Base-by-base conservation (phyloP, 2,797 vertebrate species). In the Poliocrania exsul region DNA sequence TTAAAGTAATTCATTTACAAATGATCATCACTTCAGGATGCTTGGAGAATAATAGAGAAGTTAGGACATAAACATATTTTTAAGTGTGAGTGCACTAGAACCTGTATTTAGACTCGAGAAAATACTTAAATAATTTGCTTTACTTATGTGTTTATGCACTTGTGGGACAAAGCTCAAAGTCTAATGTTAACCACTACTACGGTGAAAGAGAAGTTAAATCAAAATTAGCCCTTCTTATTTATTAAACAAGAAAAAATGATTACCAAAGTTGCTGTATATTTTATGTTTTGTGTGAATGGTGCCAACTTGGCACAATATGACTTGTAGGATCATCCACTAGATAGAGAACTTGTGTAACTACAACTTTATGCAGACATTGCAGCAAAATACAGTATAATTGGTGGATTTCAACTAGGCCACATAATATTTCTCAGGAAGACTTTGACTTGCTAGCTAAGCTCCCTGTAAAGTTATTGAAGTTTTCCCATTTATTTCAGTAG, bases 391-490 rank as follows among this genome's bases (percentile, higher is more conserved):
- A 31, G 13, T 8, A 15, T 33, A 88, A 90, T 57, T 81, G 11
- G 25, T 54, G 28, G 15, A n/a, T 83, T 95, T 78, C 42, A 58
- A 37, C 49, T 38, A 64, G 42, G 23, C 25, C 44, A 61, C 13
- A 6, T 3, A 50, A 21, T 50, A 28, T 10, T 75, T 61, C 49
- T 78, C 29, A 64, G 28, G 28, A 79, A 81, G 50, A 38, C 31
- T 71, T 56, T 61, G 23, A 33, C 33, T 47, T 2, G 2, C 37
- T 29, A 74, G 21, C 60, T 86, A 78, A 85, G 44, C 60, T 89
- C 74, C 46, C 64, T 47, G 28, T 56, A 83, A 92, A 96, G 47
- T 58, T 60, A 77, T 20, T 86, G 65, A 94, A 90, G 57, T n/a
- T 13, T 66, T 88, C 16, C 33, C 46, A 78, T 38, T 86, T 88